Base-by-base conservation (phyloP, 2,113 vertebrate species). In the Anhinga anhinga region DNA sequence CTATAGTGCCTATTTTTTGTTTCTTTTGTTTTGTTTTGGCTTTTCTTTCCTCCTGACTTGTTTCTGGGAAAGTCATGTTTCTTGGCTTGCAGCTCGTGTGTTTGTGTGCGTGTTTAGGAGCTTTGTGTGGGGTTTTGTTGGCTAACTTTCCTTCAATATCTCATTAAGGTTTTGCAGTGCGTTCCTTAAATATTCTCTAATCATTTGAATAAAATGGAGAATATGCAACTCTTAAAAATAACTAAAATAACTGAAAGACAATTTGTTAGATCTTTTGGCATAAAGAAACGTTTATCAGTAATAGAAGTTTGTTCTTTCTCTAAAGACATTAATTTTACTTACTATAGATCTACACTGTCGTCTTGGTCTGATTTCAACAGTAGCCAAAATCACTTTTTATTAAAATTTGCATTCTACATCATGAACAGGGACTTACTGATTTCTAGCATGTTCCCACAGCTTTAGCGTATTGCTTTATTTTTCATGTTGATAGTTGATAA, bases 31-130 rank as follows among this genome's bases (percentile, higher is more conserved):
- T 32, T 8, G 5, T 17, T 74, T 80, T 53, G 44, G 21, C 11
- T 77, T 94, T 88, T 92, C 56, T 81, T 87, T 55, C 72, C 88
- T 97, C 94, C 96, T 96, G 89, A 97, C 98, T 99, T 98, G 98
- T 98, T 99, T 98, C 97, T 98, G 98, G 98, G 98, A 98, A 99
- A 98, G 98, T 98, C 98, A 98, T 98, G 92, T 97, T 98, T 97
- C 95, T 96, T 97, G 98, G 97, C 97, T 98, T 98, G 97, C 97
- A 65, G 95, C 95, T 97, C 30, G 66, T 97, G 93, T 96, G 85
- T 95, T 87, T 88, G 96, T 95, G 95, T 96, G 69, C 92, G 97
- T 97, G 95, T 98, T 93, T 55, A 97, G 93, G 95, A 98, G 97
- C 97, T 97, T 91, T 95, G 94, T 97, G 93, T 98, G 98, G 97